Evolutionary conservation across 37 sponge, comb jelly and placozoan genomes (phyloP), one percentile per base, ranked within the genome.

Genomic region (Lycopodina hypogea): DNA sequence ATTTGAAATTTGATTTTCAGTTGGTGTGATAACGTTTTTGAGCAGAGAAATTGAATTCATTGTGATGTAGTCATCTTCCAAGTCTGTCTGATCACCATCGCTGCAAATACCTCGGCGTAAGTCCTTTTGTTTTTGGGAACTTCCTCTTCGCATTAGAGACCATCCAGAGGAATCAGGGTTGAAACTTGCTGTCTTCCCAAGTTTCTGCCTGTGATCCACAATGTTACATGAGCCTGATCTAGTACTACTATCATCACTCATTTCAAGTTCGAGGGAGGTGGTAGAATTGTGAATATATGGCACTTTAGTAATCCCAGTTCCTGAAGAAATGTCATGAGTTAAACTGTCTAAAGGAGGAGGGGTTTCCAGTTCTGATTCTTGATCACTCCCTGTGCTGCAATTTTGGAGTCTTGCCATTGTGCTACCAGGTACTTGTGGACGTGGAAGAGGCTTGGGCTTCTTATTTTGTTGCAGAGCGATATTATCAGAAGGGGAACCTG

Each of bases 1-100:
- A n/a, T n/a, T n/a, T n/a, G n/a, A n/a, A n/a, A n/a, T n/a, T n/a
- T n/a, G n/a, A n/a, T n/a, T 63, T 24, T 9, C 39, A 36, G 36
- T 67, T 37, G 35, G 2, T 45, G 48, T 7, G 9, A 22, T 36
- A 18, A 42, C 7, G 2, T 21, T 17, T 2, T n/a, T 48, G 48
- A 45, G 22, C n/a, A 41, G 24, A n/a, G 56, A 73, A 4, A 76
- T 38, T 29, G 78, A 29, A 2, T 68, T 69, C 84, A 84, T 84
- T 56, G 69, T 2, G 51, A 84, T 76, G 72, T 84, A 84, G 21
- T 76, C 84, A 55, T 67, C 82, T 22, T 68, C 55, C 4, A 42
- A 26, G 6, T 60, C 34, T 12, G 35, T 28, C 26, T 71, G 60
- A 33, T 36, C 84, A 7, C 69, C 76, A 34, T 68, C 84, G 69